phyloP scores from a whole-genome alignment of 2,888 invertebrate genomes.

The Drosophila merina region DNA sequence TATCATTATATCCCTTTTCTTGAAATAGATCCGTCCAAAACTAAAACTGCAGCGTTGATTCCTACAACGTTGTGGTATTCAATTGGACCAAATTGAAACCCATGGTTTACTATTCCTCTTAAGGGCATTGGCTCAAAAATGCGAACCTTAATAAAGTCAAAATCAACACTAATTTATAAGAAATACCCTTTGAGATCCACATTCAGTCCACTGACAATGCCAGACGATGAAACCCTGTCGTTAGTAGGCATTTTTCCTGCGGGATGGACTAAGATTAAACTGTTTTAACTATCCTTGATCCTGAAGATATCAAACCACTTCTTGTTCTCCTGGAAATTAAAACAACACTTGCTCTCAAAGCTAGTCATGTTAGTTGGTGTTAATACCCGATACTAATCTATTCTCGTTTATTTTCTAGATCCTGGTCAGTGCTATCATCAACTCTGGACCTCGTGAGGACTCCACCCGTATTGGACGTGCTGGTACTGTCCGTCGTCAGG shows the following conservation, averaged over 20 bases:
- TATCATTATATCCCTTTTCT: neutral
- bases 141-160: conserved; percentile 70
- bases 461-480: conserved; percentile 99
- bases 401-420: conserved; percentile 85
- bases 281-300: conserved; percentile 25
- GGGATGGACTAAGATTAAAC: conserved; percentile 45
- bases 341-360: neutral
- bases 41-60: conserved; percentile 59
- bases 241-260: conserved; percentile 24
- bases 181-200: neutral
- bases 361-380: neutral
- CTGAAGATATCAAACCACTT: conserved; percentile 13
- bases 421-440: conserved; percentile 98
- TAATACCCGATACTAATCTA: neutral
- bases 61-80: conserved; percentile 66
- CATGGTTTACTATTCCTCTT: conserved; percentile 77
- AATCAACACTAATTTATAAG: conserved; percentile 4
- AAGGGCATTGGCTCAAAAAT: conserved; percentile 75
- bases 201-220: conserved; percentile 49
- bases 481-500: conserved; percentile 99
- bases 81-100: conserved; percentile 69
- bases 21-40: conserved; percentile 40
- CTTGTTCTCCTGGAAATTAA: conserved; percentile 44
- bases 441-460: conserved; percentile 99
- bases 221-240: conserved; percentile 2